These are phyloP conservation scores for Benthosema pterotum DNA, from an alignment of 2,797 vertebrate species.

Conservation along the genomic window DNA sequence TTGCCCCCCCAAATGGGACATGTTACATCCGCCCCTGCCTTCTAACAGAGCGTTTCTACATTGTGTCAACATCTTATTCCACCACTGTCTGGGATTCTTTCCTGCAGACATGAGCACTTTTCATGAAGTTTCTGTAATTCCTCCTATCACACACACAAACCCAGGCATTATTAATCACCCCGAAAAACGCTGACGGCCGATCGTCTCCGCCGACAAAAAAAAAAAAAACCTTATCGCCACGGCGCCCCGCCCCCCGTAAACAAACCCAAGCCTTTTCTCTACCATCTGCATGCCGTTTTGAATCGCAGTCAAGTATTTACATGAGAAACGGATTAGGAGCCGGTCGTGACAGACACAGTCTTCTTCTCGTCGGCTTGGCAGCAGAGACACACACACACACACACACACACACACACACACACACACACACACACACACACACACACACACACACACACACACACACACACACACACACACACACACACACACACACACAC, in stretches of 20 bases:
- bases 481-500: not conserved
- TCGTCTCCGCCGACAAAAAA: constrained; percentile 47
- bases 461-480: not conserved
- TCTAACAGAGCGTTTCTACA: too few relatives aligned
- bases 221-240: constrained; percentile 54
- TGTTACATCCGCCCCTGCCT: too few relatives aligned
- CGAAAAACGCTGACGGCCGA: constrained; percentile 54
- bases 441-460: not conserved
- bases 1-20: too few relatives aligned
- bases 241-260: constrained; percentile 54
- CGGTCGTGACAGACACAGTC: constrained; percentile 64
- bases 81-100: constrained; percentile 17
- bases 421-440: constrained; percentile 26
- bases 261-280: constrained; percentile 61
- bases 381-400: constrained; percentile 33
- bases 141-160: constrained; percentile 17
- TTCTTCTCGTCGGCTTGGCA: constrained; percentile 43
- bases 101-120: constrained; percentile 5
- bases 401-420: constrained; percentile 32
- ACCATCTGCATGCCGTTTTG: constrained; percentile 68
- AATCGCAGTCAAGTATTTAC: constrained; percentile 71
- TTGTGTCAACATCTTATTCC: too few relatives aligned
- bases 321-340: constrained; percentile 72
- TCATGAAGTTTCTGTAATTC: constrained; percentile 21
- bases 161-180: constrained; percentile 50